phyloP scores from a whole-genome alignment of 1,140 invertebrate genomes.

The Hyles euphorbiae region DNA sequence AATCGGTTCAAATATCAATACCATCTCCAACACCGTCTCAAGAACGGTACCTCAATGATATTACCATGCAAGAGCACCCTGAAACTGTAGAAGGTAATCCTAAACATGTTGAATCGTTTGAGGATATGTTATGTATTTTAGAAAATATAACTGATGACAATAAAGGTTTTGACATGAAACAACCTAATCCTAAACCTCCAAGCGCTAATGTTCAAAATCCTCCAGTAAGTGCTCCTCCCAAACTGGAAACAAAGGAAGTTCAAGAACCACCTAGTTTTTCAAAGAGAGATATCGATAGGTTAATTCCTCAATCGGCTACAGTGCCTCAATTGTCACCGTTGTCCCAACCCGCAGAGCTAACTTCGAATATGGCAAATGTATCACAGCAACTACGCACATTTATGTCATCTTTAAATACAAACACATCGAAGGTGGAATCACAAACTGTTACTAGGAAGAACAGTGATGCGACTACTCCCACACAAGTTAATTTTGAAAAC shows the following conservation, averaged over 20 bases:
- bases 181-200: slow-evolving; percentile 36
- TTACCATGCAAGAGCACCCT: slow-evolving; percentile 75
- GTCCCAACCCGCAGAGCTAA: slow-evolving; percentile 82
- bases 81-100: slow-evolving; percentile 67
- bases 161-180: slow-evolving; percentile 57
- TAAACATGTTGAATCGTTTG: slow-evolving; percentile 78
- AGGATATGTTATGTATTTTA: slow-evolving; percentile 82
- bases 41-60: slow-evolving; percentile 78
- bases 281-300: slow-evolving; percentile 50
- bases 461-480: slow-evolving; percentile 60
- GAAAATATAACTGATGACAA: slow-evolving; percentile 78
- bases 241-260: slow-evolving; percentile 53
- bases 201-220: slow-evolving; percentile 32
- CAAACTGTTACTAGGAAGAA: slow-evolving; percentile 61
- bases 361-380: slow-evolving; percentile 82
- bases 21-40: slow-evolving; percentile 78
- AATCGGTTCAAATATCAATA: slow-evolving; percentile 78
- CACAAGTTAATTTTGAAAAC: slow-evolving; percentile 74
- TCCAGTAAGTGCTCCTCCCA: slow-evolving; percentile 34
- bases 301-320: slow-evolving; percentile 66
- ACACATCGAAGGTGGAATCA: slow-evolving; percentile 61
- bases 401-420: slow-evolving; percentile 77
- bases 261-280: slow-evolving; percentile 44
- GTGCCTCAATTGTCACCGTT: slow-evolving; percentile 81
- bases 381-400: slow-evolving; percentile 81